Evolutionary conservation across 2,888 invertebrate species (phyloP).

Genomic region (Metacarcinus magister): DNA sequence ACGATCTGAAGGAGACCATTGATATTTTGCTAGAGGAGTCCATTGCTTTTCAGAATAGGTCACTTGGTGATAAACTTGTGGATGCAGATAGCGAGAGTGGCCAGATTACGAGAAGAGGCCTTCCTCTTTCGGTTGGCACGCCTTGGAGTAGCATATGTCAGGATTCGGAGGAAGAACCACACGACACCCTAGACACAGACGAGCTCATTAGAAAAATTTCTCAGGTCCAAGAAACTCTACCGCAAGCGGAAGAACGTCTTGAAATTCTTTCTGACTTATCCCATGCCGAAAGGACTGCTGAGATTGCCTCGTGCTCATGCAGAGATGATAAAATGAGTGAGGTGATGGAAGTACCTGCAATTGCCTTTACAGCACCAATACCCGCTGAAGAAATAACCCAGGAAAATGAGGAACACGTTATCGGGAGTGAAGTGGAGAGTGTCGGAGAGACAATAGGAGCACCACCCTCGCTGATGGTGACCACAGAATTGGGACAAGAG

Average conservation of each 20-base stretch:
- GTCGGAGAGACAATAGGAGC: not conserved
- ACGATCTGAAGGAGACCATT: not conserved
- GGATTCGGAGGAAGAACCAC: constrained; percentile 33
- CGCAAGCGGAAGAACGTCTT: not conserved
- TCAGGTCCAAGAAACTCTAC: not conserved
- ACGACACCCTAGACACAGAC: not conserved
- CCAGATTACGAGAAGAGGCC: not conserved
- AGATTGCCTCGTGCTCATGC: not conserved
- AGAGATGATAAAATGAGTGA: not conserved
- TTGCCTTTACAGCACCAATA: not conserved
- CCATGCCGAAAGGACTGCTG: not conserved
- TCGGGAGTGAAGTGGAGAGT: not conserved
- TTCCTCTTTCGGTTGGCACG: not conserved
- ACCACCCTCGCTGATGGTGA: not conserved
- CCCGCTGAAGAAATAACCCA: not conserved
- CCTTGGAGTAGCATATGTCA: constrained; percentile 63
- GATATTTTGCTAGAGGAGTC: not conserved
- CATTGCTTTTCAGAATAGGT: not conserved
- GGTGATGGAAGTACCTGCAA: not conserved
- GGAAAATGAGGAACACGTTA: not conserved
- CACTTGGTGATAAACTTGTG: not conserved
- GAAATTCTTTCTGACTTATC: not conserved
- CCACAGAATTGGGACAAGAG: constrained; percentile 2
- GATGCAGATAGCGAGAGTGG: not conserved
- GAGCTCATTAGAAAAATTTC: constrained; percentile 15